Base-by-base conservation (phyloP, 2,797 vertebrate genomes). In the Hozukius guyotensis region DNA sequence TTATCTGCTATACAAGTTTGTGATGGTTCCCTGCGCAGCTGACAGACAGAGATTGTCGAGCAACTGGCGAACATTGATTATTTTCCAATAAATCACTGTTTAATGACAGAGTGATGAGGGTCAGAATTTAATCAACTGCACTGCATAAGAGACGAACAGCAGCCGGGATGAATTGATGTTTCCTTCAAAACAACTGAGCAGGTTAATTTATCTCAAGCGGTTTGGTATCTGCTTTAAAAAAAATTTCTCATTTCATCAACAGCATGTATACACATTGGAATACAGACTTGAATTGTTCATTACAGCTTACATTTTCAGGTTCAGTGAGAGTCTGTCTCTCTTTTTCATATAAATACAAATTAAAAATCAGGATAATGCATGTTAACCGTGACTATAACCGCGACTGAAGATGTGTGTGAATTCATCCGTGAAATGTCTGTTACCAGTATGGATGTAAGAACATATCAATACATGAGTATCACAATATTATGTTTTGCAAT, bases 101-200 rank as follows among this genome's bases (percentile, higher is more conserved):
- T 75, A 78, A 90, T 75, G 75, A 85, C 71, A 61, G 57, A 84
- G 73, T 65, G 75, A 88, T 71, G 80, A 83, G 72, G 78, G 71
- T 85, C 81, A 79, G 52, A 75, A 81, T 84, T 67, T 82, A 87
- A 90, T 92, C 83, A 88, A 56, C 66, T 83, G 61, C 82, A 68
- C 67, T 22, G 36, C 70, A 65, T 18, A 38, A 52, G 72, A 81
- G 76, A 73, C 70, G 76, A 80, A 84, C 80, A 75, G 36, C 52
- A 36, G 32, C 70, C 4, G 4, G 69, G 76, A 83, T 65, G 61
- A 88, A 88, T 80, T 31, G 64, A 80, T 67, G 77, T 80, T 87
- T 70, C 57, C 53, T 71, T 84, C 63, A 78, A 55, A 76, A 76
- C 38, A 77, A 73, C 57, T 38, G 42, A 69, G 56, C 55, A 16